Base-by-base conservation (phyloP, 2,113 vertebrate species). In the Empidonax alnorum region DNA sequence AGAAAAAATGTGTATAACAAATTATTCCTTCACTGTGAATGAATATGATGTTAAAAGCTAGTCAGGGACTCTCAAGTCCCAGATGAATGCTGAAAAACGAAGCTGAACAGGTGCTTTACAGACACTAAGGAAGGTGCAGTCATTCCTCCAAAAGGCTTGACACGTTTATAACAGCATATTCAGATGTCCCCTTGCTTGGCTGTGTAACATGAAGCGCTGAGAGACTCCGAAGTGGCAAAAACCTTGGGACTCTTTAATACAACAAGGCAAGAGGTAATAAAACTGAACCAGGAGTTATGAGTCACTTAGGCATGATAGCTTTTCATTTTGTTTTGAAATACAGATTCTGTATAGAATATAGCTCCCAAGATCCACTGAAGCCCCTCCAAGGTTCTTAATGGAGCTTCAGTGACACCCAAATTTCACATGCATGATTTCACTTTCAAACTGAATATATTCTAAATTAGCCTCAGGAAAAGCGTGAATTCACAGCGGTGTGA, bases 321-420 rank as follows among this genome's bases (percentile, higher is more conserved):
- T 92, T 93, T 71, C 16, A 33, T 83, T 90, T 87, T 44, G 28
- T 80, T 91, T 90, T 86, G 79, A 91, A 96, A 90, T 56, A 59
- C 30, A 59, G 33, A 25, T 52, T 74, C 44, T 47, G 8, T 74
- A 24, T 9, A 77, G 66, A 85, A 39, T 12, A 28, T 16, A n/a
- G 52, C 31, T 59, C 76, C 53, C 46, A 52, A 75, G 31, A 33
- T 46, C 62, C 46, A 59, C 6, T 27, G 6, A 91, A 77, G 39
- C 22, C 17, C 33, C 46, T 59, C 5, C 1, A 47, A 55, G 30
- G 22, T 74, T 90, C 59, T 72, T 75, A 55, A 46, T 7, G 24
- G 42, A n/a, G 30, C 30, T 91, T 78, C 53, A 46, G 37, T 27
- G 42, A n/a, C 76, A 73, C 46, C 7, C 18, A 84, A 24, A 87